Evolutionary conservation across 2,113 vertebrate species (phyloP), one percentile per base, ranked within the genome.

Genomic region (Channa argus): DNA sequence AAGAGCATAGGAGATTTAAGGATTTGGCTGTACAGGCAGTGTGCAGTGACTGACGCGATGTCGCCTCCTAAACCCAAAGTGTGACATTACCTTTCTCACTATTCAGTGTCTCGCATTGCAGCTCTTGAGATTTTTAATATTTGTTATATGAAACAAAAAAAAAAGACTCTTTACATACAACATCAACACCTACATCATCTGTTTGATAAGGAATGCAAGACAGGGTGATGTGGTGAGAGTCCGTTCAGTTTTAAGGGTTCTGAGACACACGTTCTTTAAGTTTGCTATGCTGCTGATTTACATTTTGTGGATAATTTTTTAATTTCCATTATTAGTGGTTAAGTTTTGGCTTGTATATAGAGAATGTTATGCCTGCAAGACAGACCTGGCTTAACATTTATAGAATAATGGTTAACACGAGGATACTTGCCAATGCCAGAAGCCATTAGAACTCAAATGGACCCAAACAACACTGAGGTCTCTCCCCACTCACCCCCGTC

Each of bases 1-100:
- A 87, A 47, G 55, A 77, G 72, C 14, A 39, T 71, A 65, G 50
- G 60, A 84, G 64, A 63, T 38, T 38, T 5, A 56, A 81, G 55
- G 71, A 56, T 79, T 88, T 67, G 71, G 71, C 61, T 46, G 60
- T 58, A 63, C 68, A 81, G 67, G 62, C 50, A 59, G 64, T 63
- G 79, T 55, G 63, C 71, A 75, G 64, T 74, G 77, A 88, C 80
- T 52, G 84, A 80, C 53, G 50, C 76, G 63, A 74, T 24, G 77
- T 88, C 52, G 66, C 79, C 79, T 84, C 67, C 74, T 47, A n/a
- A 86, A 86, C 75, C 91, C 89, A 89, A 89, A 91, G 89, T 50
- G 75, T 83, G 80, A 83, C 68, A 50, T 79, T 78, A 73, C 54
- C 68, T 60, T 85, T 81, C 77, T 84, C 62, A 79, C 75, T 63